Evolutionary conservation across 2,113 vertebrate genomes (phyloP).

Genomic region (Percopsis transmontana): DNA sequence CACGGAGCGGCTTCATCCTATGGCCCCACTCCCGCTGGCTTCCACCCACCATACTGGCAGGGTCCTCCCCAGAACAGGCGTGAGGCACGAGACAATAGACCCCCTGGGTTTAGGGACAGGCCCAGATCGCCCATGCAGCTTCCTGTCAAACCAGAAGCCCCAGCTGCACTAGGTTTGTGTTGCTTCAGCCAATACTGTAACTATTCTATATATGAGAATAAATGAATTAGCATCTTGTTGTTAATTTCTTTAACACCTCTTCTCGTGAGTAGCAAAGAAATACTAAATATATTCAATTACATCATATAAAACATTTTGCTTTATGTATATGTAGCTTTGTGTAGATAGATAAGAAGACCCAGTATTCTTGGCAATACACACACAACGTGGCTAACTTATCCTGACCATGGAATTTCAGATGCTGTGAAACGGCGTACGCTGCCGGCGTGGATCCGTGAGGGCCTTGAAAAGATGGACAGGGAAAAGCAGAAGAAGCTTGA

Average conservation of each 20-base stretch:
- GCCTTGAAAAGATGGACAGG: conserved; percentile 98
- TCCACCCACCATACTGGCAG: conserved; percentile 96
- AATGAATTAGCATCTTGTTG: no score
- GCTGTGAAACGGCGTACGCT: conserved; percentile 95
- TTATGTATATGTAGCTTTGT: no score
- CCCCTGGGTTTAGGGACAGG: conserved; percentile 88
- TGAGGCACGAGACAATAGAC: conserved; percentile 82
- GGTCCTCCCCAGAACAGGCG: conserved; percentile 91
- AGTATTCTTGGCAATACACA: neutral
- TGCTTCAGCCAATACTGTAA: neutral
- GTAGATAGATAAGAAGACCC: no score
- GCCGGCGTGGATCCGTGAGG: conserved; percentile 98
- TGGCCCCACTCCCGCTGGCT: conserved; percentile 87
- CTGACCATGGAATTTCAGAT: conserved; percentile 72
- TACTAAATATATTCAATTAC: no score
- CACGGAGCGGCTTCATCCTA: conserved; percentile 94
- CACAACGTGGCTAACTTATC: conserved; percentile 1
- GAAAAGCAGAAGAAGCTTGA: conserved; percentile 97
- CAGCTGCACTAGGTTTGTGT: conserved; percentile 88
- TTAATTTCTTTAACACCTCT: no score
- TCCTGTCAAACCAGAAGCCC: conserved; percentile 90
- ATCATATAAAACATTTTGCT: no score
- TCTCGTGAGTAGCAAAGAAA: no score
- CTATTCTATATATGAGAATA: neutral
- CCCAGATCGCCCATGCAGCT: conserved; percentile 92